Evolutionary conservation across 2,888 invertebrate species (phyloP), one percentile per base, ranked within the genome.

Genomic region (Sialis lutaria): DNA sequence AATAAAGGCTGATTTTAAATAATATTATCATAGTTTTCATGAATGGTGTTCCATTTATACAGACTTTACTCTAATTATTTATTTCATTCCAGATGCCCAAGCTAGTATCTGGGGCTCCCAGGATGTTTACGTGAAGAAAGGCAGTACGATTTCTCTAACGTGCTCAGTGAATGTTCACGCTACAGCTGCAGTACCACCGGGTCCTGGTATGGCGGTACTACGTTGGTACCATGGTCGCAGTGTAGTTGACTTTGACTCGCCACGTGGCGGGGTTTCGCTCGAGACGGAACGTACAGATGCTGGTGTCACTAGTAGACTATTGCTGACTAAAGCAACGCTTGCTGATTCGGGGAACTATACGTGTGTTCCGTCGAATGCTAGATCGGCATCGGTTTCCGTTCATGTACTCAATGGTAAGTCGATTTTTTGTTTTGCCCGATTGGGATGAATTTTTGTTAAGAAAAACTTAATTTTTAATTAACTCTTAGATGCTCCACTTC

Each of bases 321-420:
- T 88, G 56, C 86, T 90, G 59, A 85, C 88, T 48, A 80, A 87
- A 58, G 90, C 90, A 40, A 77, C 83, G 54, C 77, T 87, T 39
- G 70, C 81, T 48, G 88, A 89, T 70, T 86, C 82, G 42, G 90
- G 90, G 56, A 89, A 89, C 72, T 91, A 90, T 64, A 90, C 90
- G 50, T 90, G 90, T 65, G 82, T 84, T 55, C 89, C 90, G 48
- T 79, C 81, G 62, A 83, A 84, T 57, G 85, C 86, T 44, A 81
- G 85, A 58, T 82, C 87, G 1, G 84, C 83, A 42, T 83, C 81
- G 42, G 84, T 87, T 44, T 79, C 82, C 52, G 87, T 89, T 48
- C 88, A 88, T 63, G 88, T 88, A 46, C 74, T 88, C 48, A 86
- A 86, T 61, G 88, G 88, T 88, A 62, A 72, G 72, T 57, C 39